Base-by-base conservation (phyloP, 2,113 vertebrate genomes). In the Gymnocephalus cernua region DNA sequence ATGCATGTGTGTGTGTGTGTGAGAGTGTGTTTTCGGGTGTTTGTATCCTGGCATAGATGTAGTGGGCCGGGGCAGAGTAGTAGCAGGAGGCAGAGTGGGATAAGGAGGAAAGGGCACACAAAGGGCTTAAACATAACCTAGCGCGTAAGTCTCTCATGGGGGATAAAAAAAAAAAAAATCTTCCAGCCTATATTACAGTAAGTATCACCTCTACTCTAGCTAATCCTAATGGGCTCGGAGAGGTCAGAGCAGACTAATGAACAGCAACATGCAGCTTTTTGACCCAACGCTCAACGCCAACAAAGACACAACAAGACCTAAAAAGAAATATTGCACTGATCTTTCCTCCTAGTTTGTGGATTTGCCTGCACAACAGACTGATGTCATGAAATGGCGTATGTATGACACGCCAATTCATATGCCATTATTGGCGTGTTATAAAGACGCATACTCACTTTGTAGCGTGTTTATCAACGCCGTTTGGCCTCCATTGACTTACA, bases 81-180 rank as follows among this genome's bases (percentile, higher is more conserved):
- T 59, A 81, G 72, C 89, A 88, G 82, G 75, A 87, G 63, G 78
- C 78, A 72, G 86, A 86, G 84, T 79, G 64, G 88, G 80, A 88
- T 88, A 82, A 88, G 73, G 78, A 90, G 80, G 91, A 90, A 85
- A 80, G 79, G 77, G 83, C 66, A 70, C 86, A 92, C 87, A 92
- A 88, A 91, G 77, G 88, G 90, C 88, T 91, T 91, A 89, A 86
- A 86, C 90, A 83, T 82, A 88, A 88, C 93, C 88, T 88, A 35
- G 19, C 14, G 50, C 14, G 25, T 83, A 90, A 92, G 72, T 73
- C 84, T 88, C 79, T 86, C 79, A 10, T 38, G 35, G 74, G 81
- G 82, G 83, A 85, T 88, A 44, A 54, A 68, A 74, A 57, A 63
- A 67, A 44, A n/a, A 19, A 82, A 77, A 87, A 65, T 82, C 84